Base-by-base conservation (phyloP, 1,140 invertebrate genomes). In the Pinna nobilis region DNA sequence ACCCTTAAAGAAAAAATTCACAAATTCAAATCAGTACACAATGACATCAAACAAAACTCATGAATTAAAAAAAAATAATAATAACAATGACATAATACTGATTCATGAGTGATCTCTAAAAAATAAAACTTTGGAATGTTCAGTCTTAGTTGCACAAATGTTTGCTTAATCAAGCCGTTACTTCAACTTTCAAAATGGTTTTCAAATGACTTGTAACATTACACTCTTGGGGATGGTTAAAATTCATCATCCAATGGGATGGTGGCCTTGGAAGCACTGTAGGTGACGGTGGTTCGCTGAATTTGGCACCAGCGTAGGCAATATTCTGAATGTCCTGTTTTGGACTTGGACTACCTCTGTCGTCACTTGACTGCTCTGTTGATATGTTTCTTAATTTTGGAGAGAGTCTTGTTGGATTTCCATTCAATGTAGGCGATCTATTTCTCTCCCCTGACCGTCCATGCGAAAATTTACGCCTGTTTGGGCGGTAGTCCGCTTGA, bases 221-320 rank as follows among this genome's bases (percentile, higher is more conserved):
- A 66, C 69, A 73, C 41, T 60, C 65, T 25, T 70, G 57, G 70
- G 65, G 20, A 33, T 61, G 55, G 47, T 63, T 55, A 37, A 65
- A 44, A 33, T 51, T 67, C n/a, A 35, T 57, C 69, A 84, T 91
- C 92, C 92, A 93, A 73, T 91, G 91, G 25, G 86, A 86, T 47
- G 92, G 92, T 57, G 92, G 92, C 77, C 91, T 91, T 9, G 92
- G 92, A 41, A 93, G 84, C 67, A 89, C 90, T 59, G 91, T 88
- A 4, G 92, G 91, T 32, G 91, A 90, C 6, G 92, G 92, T 41
- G 92, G 91, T 65, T 92, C 92, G 33, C 90, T 92, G 78, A 92
- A 92, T 76, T 92, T 92, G 13, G 92, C 91, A 74, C 92, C 92
- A 55, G 92, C 92, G 79, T 92, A 93, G 69, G 77, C 76, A 60